Conservation (phyloP, 2,888 invertebrate species). For the Callosobruchus maculatus region DNA sequence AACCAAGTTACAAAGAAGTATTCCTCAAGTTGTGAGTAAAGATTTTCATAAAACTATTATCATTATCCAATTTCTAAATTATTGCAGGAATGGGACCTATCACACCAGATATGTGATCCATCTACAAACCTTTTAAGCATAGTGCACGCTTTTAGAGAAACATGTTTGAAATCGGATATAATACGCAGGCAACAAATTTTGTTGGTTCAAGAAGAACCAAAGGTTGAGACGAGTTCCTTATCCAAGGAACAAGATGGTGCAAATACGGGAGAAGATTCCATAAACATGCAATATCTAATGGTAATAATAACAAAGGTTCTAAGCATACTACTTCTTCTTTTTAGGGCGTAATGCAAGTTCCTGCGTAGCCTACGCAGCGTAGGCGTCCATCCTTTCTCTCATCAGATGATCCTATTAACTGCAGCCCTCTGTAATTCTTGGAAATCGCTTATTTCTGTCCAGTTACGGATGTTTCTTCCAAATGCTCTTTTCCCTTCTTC, state of each 20-base stretch:
- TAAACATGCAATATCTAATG: not conserved
- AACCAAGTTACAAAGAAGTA: slow-evolving; percentile 20
- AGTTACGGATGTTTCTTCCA: too few species aligned
- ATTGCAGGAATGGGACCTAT: slow-evolving; percentile 24
- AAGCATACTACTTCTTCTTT: not conserved
- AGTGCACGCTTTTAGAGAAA: slow-evolving; percentile 27
- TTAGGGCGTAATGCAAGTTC: too few species aligned
- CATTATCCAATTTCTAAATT: not conserved
- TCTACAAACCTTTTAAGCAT: slow-evolving; percentile 27
- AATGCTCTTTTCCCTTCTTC: too few species aligned
- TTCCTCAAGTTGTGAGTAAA: slow-evolving; percentile 28
- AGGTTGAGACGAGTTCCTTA: slow-evolving; percentile 4
- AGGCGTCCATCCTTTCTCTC: too few species aligned
- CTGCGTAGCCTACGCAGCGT: too few species aligned
- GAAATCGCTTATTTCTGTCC: too few species aligned
- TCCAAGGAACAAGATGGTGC: slow-evolving; percentile 1
- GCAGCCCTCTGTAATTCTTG: too few species aligned
- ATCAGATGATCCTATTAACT: too few species aligned
- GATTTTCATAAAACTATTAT: not conserved
- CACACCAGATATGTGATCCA: slow-evolving; percentile 25
- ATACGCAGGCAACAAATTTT: slow-evolving; percentile 16
- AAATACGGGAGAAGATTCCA: not conserved
- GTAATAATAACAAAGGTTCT: not conserved
- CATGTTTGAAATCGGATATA: slow-evolving; percentile 27
- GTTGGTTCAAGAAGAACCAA: not conserved